Conservation (phyloP, 2,113 vertebrate genomes). For the Neodontobutis hainanensis region DNA sequence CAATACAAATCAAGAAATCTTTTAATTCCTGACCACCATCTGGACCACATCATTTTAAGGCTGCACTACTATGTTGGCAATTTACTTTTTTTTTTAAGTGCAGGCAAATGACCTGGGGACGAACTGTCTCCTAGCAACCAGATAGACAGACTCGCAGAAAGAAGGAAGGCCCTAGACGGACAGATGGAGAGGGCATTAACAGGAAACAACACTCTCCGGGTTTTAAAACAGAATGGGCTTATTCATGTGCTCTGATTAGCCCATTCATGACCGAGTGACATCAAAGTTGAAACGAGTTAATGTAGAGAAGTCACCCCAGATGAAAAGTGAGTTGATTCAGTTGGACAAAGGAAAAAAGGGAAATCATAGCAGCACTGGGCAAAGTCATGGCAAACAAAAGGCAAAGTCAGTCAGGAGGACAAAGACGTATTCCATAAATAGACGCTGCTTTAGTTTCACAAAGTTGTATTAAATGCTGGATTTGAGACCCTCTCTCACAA, state of each 20-base stretch:
- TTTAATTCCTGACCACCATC: conserved; percentile 18
- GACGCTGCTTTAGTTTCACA: too few relatives aligned
- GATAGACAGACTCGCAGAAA: conserved; percentile 12
- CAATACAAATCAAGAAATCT: conserved; percentile 11
- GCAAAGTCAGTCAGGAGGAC: too few relatives aligned
- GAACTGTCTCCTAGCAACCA: conserved; percentile 39
- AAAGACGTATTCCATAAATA: too few relatives aligned
- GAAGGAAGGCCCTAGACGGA: conserved; percentile 10
- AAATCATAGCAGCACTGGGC: too few relatives aligned
- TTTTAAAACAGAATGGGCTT: not conserved
- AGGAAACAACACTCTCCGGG: not conserved
- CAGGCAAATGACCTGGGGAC: conserved; percentile 19
- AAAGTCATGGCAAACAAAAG: too few relatives aligned
- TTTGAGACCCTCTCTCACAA: too few relatives aligned
- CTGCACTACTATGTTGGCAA: conserved; percentile 5
- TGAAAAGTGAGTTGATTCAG: too few relatives aligned
- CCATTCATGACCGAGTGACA: not conserved
- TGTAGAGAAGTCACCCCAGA: too few relatives aligned
- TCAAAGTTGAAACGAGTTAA: not conserved
- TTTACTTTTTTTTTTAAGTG: conserved; percentile 25
- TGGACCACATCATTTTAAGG: conserved; percentile 18
- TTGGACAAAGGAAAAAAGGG: too few relatives aligned
- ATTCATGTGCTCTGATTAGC: not conserved
- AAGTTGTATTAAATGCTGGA: too few relatives aligned
- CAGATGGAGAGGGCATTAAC: conserved; percentile 4